phyloP scores from a whole-genome alignment of 2,888 invertebrate genomes.

The Oasisia sp. region DNA sequence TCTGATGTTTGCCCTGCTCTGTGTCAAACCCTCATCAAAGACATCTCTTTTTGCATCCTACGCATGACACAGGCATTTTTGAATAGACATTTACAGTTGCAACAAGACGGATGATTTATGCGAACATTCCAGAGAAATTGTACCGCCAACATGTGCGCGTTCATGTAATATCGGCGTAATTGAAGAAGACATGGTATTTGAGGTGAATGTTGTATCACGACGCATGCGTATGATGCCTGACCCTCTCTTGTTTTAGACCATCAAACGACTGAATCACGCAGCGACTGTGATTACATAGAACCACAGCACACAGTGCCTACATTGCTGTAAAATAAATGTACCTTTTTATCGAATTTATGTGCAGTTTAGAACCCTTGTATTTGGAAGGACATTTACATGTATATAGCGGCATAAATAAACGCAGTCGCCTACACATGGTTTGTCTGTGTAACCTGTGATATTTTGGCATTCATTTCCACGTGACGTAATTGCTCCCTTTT shows the following conservation, averaged over 20 bases:
- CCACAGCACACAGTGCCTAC: neutral
- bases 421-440: neutral
- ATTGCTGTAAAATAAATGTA: neutral
- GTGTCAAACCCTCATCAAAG: neutral
- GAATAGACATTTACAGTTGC: neutral
- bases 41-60: neutral
- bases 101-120: conserved; percentile 17
- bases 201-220: neutral
- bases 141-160: neutral
- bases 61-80: neutral
- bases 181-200: neutral
- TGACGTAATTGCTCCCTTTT: neutral
- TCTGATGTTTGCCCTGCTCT: neutral
- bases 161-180: neutral
- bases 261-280: neutral
- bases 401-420: neutral
- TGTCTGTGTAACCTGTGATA: neutral
- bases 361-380: neutral
- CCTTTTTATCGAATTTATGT: neutral
- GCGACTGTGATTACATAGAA: neutral
- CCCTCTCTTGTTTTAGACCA: neutral
- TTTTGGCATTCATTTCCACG: neutral
- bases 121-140: neutral
- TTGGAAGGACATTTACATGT: neutral
- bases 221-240: neutral